Evolutionary conservation across 2,797 vertebrate genomes (phyloP).

Genomic region (Chelidonichthys spinosus): DNA sequence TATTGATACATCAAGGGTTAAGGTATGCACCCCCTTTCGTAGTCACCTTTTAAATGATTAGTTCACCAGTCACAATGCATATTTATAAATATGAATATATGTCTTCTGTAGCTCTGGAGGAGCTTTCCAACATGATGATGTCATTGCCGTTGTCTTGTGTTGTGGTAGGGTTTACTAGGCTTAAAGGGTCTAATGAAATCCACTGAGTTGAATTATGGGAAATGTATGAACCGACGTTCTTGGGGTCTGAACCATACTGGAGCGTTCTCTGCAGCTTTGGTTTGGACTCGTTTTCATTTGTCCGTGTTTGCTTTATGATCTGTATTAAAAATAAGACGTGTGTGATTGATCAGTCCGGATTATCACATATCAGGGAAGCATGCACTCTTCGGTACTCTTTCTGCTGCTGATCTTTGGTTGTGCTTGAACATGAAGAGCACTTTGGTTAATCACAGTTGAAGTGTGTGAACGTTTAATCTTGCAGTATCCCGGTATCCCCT

Average conservation of each 20-base stretch:
- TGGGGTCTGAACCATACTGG: background rate
- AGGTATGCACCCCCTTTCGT: too few species aligned
- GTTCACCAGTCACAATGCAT: too few species aligned
- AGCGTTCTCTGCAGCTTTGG: background rate
- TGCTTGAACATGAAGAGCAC: conserved; percentile 24
- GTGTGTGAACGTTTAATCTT: conserved; percentile 27
- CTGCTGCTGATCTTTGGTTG: conserved; percentile 23
- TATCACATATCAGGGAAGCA: background rate
- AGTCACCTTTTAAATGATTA: too few species aligned
- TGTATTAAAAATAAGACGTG: background rate
- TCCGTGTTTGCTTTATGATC: too few species aligned
- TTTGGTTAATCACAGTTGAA: conserved; percentile 32
- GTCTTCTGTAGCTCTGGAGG: accelerated
- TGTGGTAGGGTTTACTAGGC: background rate
- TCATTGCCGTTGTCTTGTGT: too few species aligned
- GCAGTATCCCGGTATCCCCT: conserved; percentile 16
- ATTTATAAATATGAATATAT: background rate
- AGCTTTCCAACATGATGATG: too few species aligned
- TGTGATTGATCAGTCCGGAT: background rate
- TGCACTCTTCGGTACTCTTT: background rate
- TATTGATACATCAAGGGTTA: background rate
- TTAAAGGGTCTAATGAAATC: background rate
- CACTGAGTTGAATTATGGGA: background rate
- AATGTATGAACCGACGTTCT: conserved; percentile 1
- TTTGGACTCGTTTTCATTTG: background rate